A percentile compares a stretch with the other conserved stretches of the same genome.
phyloP scores from a whole-genome alignment of 2,888 invertebrate species.

The Diarsia dahlii region DNA sequence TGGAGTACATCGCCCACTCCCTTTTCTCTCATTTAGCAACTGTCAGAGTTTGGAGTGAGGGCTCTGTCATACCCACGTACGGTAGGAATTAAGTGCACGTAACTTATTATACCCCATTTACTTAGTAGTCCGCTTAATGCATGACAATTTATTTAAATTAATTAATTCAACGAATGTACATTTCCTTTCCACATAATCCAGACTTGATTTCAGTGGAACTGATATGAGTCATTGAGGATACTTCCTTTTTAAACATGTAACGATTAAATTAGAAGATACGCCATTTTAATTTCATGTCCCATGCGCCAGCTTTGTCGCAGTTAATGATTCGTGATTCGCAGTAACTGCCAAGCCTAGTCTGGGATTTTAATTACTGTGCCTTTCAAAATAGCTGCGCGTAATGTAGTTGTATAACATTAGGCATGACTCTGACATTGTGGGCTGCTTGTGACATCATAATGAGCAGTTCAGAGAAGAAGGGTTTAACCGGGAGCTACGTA shows the following conservation, averaged over 20 bases:
- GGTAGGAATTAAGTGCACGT: conserved; percentile 44
- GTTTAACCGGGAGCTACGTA: not conserved
- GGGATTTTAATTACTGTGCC: conserved; percentile 60
- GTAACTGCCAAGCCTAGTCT: conserved; percentile 70
- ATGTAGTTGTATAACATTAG: conserved; percentile 20
- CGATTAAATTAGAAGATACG: conserved; percentile 39
- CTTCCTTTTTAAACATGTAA: conserved; percentile 44
- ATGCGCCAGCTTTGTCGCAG: conserved; percentile 54
- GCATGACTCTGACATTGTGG: conserved; percentile 32
- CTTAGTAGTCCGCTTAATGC: conserved; percentile 52
- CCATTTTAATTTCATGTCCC: conserved; percentile 34
- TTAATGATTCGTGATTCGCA: conserved; percentile 69
- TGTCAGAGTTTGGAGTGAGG: conserved; percentile 67
- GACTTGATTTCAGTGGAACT: conserved; percentile 42
- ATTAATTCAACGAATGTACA: conserved; percentile 37
- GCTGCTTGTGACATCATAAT: conserved; percentile 45
- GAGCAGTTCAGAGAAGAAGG: conserved; percentile 29
- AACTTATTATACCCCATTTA: conserved; percentile 58
- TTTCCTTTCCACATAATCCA: conserved; percentile 41
- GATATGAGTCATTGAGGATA: conserved; percentile 43
- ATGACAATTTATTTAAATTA: conserved; percentile 54
- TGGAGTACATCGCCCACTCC: conserved; percentile 75
- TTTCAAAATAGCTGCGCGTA: conserved; percentile 43
- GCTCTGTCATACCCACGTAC: conserved; percentile 55
- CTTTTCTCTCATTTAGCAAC: conserved; percentile 73